Conservation (phyloP, 35 echinoderm and acorn worm species). For the Heliocidaris tuberculata region DNA sequence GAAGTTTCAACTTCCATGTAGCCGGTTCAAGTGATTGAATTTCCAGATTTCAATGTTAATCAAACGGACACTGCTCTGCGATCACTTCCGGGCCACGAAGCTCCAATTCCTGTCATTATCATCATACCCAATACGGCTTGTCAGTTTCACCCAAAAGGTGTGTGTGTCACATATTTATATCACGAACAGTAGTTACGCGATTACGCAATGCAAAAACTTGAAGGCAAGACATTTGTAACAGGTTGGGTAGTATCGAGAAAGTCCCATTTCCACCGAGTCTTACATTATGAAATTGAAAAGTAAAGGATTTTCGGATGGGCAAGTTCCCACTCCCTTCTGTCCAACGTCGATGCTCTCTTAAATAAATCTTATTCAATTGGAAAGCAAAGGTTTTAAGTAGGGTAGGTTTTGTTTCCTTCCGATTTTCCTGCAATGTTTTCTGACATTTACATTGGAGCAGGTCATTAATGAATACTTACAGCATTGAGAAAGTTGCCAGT, state of each 20-base stretch:
- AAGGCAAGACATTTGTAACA: neutral
- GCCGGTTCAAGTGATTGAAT: neutral
- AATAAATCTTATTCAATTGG: no score
- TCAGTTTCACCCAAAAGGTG: neutral
- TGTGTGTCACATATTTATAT: neutral
- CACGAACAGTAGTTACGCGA: neutral
- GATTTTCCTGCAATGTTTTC: no score
- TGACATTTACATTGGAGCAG: no score
- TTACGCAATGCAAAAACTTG: neutral
- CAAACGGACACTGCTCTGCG: neutral
- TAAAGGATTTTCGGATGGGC: no score
- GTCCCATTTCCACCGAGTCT: no score
- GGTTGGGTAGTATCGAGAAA: no score
- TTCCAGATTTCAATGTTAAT: neutral
- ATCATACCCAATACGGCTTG: neutral
- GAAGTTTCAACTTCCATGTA: neutral
- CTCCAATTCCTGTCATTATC: neutral
- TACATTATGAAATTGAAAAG: no score
- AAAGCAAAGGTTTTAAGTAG: no score
- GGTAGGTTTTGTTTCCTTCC: no score
- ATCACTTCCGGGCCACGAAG: neutral
- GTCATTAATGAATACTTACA: slow-evolving; percentile 74
- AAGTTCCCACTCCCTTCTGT: no score
- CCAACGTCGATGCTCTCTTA: no score
- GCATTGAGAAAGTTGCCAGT: slow-evolving; percentile 96